A percentile compares a stretch with the other conserved stretches of the same genome.
Evolutionary conservation across 2,797 vertebrate species (phyloP).

Genomic region (Sebastiscus albofasciatus): DNA sequence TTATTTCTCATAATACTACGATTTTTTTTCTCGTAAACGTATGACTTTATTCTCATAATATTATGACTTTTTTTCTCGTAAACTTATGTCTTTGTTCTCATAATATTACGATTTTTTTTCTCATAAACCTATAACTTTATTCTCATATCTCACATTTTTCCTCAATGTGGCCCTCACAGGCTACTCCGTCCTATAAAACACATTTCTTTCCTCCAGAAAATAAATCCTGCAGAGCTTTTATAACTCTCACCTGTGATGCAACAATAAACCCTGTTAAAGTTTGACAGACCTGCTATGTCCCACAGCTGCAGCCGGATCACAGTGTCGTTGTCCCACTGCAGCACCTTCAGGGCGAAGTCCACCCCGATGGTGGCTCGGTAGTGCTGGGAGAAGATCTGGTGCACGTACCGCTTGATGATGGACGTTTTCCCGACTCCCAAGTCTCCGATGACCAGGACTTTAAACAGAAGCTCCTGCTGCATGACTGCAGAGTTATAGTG

Average conservation of each 20-base stretch:
- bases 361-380: constrained; percentile 87
- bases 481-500: constrained; percentile 51
- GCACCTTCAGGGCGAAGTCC: constrained; percentile 86
- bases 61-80: too few relatives aligned
- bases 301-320: constrained; percentile 86
- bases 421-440: constrained; percentile 86
- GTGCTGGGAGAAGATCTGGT: constrained; percentile 87
- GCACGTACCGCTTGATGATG: constrained; percentile 86
- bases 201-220: neutral
- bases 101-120: too few relatives aligned
- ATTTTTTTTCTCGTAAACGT: too few relatives aligned
- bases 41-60: too few relatives aligned
- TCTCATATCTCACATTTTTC: too few relatives aligned
- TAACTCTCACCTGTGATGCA: constrained; percentile 1
- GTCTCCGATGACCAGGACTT: constrained; percentile 86
- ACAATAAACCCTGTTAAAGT: neutral
- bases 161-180: too few relatives aligned
- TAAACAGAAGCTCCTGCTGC: constrained; percentile 85
- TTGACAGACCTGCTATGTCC: constrained; percentile 85
- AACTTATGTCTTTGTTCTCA: too few relatives aligned
- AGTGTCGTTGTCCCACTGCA: constrained; percentile 81
- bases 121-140: too few relatives aligned
- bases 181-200: too few relatives aligned
- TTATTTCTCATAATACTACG: too few relatives aligned
- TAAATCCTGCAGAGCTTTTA: neutral